phyloP scores from a whole-genome alignment of 2,888 invertebrate genomes.

The Lasioglossum morio region DNA sequence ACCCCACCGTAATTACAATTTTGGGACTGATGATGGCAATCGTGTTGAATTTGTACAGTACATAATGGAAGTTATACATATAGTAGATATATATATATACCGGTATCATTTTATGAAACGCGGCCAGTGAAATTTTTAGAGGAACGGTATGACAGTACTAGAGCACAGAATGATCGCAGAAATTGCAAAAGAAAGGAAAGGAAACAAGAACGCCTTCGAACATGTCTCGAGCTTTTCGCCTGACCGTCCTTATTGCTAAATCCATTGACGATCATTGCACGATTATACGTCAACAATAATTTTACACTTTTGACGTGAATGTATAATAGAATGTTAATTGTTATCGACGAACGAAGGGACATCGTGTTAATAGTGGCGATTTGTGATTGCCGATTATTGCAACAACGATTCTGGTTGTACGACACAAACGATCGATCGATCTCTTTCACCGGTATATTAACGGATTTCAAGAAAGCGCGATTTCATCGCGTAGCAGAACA shows the following conservation, averaged over 20 bases:
- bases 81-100: constrained; percentile 46
- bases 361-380: constrained; percentile 18
- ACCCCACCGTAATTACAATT: constrained; percentile 48
- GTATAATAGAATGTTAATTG: constrained; percentile 44
- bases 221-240: constrained; percentile 34
- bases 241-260: constrained; percentile 41
- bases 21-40: constrained; percentile 59
- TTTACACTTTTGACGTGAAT: constrained; percentile 27
- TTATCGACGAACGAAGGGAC: constrained; percentile 22
- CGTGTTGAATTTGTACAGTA: constrained; percentile 76
- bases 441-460: constrained; percentile 30
- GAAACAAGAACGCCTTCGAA: constrained; percentile 26
- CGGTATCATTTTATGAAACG: constrained; percentile 61
- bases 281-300: constrained; percentile 38
- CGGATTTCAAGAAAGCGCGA: constrained; percentile 53
- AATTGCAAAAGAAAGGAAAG: constrained; percentile 2
- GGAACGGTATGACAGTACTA: constrained; percentile 28
- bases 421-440: constrained; percentile 28
- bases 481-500: constrained; percentile 60
- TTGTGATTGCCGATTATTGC: constrained; percentile 11
- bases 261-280: constrained; percentile 26
- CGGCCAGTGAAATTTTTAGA: constrained; percentile 61
- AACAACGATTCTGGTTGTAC: constrained; percentile 38
- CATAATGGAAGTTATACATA: constrained; percentile 56
- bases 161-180: constrained; percentile 22